Evolutionary conservation across 2,888 invertebrate genomes (phyloP), one percentile per base, ranked within the genome.

Genomic region (Campopleginae sp.): DNA sequence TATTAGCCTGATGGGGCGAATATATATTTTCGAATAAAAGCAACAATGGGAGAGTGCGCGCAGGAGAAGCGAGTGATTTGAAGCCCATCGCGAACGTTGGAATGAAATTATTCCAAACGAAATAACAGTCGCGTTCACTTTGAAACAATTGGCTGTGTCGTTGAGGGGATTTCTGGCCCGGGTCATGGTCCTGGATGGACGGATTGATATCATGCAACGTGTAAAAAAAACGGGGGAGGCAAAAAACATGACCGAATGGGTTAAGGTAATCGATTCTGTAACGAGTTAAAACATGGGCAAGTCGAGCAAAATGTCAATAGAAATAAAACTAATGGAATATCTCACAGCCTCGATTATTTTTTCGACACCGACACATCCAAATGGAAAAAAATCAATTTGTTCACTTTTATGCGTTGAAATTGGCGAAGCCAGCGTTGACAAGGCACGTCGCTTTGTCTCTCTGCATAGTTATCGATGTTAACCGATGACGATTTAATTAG

Each of bases 401-500:
- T 42, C 17, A 17, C 7, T 51, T 38, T 38, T 23, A 42, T 38
- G 0, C 10, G 23, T 54, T 72, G 19, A 6, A 19, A 23, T 68
- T 27, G 0, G 14, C 27, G 17, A 46, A 4, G 44, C 17, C 17
- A 7, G 2, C 4, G 48, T 23, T 79, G 61, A 70, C 71, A 42
- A 71, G 65, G 72, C 54, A 27, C 23, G 4, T 10, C 8, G 38
- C 38, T 38, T 48, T 58, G 31, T 38, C 14, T 33, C n/a, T 33
- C 27, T n/a, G 63, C 23, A 27, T 44, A 27, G 46, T 14, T 66
- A 66, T 66, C 54, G 48, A 44, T 44, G 79, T 51, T 51, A 72
- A 23, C 65, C 66, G 87, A 87, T 88, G 87, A 87, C 88, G 89
- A 91, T 92, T 92, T 92, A 93, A 93, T 93, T 92, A 90, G 86